A percentile compares a stretch with the other conserved stretches of the same genome.
These are phyloP conservation scores for Hypolimnas misippus DNA, from an alignment of 2,888 invertebrate species.

Conservation along the genomic window DNA sequence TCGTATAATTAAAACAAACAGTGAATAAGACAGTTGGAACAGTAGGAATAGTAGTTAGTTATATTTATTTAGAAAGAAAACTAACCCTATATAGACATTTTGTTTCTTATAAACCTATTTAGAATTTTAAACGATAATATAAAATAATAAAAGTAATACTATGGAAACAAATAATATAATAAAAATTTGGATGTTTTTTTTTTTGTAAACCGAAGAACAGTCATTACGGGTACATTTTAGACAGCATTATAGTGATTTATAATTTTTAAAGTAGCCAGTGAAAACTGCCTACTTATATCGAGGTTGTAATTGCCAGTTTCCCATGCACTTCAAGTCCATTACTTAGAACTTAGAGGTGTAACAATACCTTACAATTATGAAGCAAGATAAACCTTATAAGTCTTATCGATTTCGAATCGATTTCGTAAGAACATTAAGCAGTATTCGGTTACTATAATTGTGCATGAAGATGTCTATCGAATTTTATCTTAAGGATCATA, in stretches of 20 bases:
- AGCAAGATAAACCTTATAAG: slow-evolving; percentile 15
- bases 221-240: too few relatives aligned
- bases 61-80: too few relatives aligned
- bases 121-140: too few relatives aligned
- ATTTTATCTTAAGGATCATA: slow-evolving; percentile 30
- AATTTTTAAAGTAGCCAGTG: slow-evolving; percentile 3
- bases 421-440: slow-evolving; percentile 23
- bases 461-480: slow-evolving; percentile 38
- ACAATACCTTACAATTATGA: slow-evolving; percentile 20
- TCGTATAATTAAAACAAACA: not conserved
- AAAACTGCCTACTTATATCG: slow-evolving; percentile 5
- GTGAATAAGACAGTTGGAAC: not conserved
- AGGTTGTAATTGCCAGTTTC: slow-evolving; percentile 6
- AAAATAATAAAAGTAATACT: too few relatives aligned
- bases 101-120: too few relatives aligned
- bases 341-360: slow-evolving; percentile 7
- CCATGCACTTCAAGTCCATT: slow-evolving; percentile 20
- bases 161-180: too few relatives aligned
- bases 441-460: slow-evolving; percentile 27
- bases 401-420: slow-evolving; percentile 23
- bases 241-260: too few relatives aligned
- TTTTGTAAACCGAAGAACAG: too few relatives aligned
- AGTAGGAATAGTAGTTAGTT: too few relatives aligned
- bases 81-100: too few relatives aligned
- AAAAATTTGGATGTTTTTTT: too few relatives aligned